These are phyloP conservation scores for Caenorhabditis imperialis DNA, from an alignment of 2,888 invertebrate species.

Conservation along the genomic window DNA sequence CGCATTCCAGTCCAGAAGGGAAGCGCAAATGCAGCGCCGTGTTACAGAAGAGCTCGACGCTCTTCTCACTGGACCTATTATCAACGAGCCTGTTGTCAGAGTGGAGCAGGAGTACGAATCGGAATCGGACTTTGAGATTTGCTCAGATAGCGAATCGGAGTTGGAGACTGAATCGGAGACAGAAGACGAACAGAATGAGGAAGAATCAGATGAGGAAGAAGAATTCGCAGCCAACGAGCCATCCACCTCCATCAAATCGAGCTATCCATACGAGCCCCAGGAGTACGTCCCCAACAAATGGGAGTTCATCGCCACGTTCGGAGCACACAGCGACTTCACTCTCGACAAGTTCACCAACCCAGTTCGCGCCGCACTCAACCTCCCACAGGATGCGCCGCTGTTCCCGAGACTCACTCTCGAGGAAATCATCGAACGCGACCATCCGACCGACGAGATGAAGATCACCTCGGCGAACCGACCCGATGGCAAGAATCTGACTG, in stretches of 20 bases:
- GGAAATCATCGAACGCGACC: slow-evolving; percentile 39
- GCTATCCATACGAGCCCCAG: background rate
- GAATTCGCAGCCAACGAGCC: background rate
- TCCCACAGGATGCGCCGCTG: slow-evolving; percentile 12
- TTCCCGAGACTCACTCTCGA: slow-evolving; percentile 38
- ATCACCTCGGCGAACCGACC: slow-evolving; percentile 24
- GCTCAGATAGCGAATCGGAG: background rate
- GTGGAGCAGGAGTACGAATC: slow-evolving; percentile 3
- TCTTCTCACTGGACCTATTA: slow-evolving; percentile 8
- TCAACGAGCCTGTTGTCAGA: slow-evolving; percentile 18
- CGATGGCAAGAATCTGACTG: slow-evolving; percentile 22
- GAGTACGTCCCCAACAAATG: slow-evolving; percentile 31
- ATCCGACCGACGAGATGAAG: slow-evolving; percentile 42
- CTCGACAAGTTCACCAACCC: slow-evolving; percentile 28
- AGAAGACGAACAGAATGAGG: no score
- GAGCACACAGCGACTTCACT: slow-evolving; percentile 13
- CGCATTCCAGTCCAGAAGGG: slow-evolving; percentile 11
- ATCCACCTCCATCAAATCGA: no score
- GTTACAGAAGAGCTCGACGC: slow-evolving; percentile 8
- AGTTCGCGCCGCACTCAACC: slow-evolving; percentile 13
- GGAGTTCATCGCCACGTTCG: slow-evolving; percentile 30
- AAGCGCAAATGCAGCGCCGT: slow-evolving; percentile 12
- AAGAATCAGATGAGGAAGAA: no score
- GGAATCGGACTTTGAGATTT: background rate
- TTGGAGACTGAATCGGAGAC: background rate